Percentiles rank a stretch among this genome's conserved stretches.
Conservation (phyloP, 2,797 vertebrate genomes). For the Benthosema pterotum region DNA sequence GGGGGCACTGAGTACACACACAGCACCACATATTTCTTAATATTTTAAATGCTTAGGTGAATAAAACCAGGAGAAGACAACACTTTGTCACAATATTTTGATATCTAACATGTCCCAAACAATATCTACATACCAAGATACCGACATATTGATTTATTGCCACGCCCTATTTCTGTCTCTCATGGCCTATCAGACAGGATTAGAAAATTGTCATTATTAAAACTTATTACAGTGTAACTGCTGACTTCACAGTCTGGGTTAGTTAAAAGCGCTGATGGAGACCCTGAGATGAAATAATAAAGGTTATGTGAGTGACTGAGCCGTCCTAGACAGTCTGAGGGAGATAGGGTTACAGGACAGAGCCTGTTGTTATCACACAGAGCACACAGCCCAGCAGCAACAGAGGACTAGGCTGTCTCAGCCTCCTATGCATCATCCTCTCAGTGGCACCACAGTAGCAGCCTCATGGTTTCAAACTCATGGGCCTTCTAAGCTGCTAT, state of each 20-base stretch:
- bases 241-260: conserved; percentile 14
- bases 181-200: too few species aligned
- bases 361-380: conserved; percentile 44
- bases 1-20: too few species aligned
- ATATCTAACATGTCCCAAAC: too few species aligned
- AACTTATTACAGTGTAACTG: too few species aligned
- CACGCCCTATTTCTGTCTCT: too few species aligned
- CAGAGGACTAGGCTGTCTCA: conserved; percentile 55
- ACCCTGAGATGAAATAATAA: conserved; percentile 8
- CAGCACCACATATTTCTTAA: too few species aligned
- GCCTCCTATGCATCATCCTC: conserved; percentile 41
- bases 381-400: conserved; percentile 29
- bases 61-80: too few species aligned
- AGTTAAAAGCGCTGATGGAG: conserved; percentile 41
- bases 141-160: too few species aligned
- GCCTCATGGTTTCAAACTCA: conserved; percentile 49
- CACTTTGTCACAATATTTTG: too few species aligned
- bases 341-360: conserved; percentile 29
- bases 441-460: conserved; percentile 26
- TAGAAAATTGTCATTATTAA: too few species aligned
- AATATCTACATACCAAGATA: too few species aligned
- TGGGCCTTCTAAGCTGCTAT: not conserved
- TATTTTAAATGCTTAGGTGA: too few species aligned
- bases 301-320: conserved; percentile 10
- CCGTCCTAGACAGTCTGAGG: conserved; percentile 35